Percentiles rank a stretch among this genome's conserved stretches.
phyloP scores from a whole-genome alignment of 1,140 invertebrate genomes.

The Cyphomyrmex costatus region DNA sequence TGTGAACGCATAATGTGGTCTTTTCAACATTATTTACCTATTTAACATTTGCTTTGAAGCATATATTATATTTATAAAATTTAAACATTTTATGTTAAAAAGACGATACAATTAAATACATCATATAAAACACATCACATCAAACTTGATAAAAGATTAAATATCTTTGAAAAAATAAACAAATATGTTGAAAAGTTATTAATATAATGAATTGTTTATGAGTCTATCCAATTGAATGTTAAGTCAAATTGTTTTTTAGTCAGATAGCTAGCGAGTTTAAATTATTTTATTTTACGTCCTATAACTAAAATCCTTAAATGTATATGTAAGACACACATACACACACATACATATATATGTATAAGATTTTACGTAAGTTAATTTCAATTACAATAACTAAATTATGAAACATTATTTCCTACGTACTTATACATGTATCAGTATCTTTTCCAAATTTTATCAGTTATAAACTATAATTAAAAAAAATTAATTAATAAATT shows the following conservation, averaged over 20 bases:
- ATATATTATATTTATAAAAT: constrained; percentile 18
- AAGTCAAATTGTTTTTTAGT: constrained; percentile 16
- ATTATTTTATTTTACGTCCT: neutral
- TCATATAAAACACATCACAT: neutral
- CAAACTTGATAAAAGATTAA: neutral
- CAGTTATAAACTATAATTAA: neutral
- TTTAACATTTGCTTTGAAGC: neutral
- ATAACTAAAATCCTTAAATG: neutral
- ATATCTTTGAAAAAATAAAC: too few relatives aligned
- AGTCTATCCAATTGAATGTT: constrained; percentile 7
- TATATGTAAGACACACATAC: neutral
- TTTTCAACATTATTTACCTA: neutral
- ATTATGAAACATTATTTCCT: neutral
- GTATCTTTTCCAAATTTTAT: neutral
- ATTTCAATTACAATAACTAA: neutral
- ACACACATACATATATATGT: too few relatives aligned
- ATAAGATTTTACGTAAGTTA: neutral
- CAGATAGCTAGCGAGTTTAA: neutral
- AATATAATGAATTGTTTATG: neutral
- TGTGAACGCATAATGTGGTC: neutral
- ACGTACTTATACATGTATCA: neutral
- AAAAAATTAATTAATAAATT: neutral
- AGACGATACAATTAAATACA: neutral
- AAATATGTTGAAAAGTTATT: constrained; percentile 16
- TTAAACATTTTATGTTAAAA: constrained; percentile 1